Percentiles rank a stretch among this genome's conserved stretches.
Conservation (phyloP, 2,113 vertebrate genomes). For the Cyprinodon variegatus region DNA sequence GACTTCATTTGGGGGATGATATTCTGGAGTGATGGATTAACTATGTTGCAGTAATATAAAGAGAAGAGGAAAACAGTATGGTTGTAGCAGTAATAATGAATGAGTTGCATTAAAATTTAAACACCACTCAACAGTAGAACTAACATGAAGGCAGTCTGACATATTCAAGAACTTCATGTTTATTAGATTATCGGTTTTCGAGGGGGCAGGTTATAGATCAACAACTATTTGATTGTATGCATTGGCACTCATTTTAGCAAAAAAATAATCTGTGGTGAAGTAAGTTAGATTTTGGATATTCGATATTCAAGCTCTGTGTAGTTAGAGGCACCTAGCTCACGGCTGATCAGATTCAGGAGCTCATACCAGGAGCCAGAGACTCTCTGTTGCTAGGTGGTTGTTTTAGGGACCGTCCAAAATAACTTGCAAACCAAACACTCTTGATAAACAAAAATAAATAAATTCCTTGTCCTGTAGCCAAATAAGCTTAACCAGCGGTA, state of each 20-base stretch:
- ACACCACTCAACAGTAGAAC: not conserved
- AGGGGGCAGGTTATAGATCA: not conserved
- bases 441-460: too few relatives aligned
- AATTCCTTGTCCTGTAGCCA: too few relatives aligned
- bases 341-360: too few relatives aligned
- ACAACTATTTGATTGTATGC: not conserved
- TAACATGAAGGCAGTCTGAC: not conserved
- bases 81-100: conserved; percentile 3
- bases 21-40: not conserved
- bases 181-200: not conserved
- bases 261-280: not conserved
- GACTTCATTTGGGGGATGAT: not conserved
- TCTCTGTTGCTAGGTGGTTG: too few relatives aligned
- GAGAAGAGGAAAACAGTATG: not conserved
- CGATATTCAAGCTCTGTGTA: too few relatives aligned
- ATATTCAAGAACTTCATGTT: conserved; percentile 2
- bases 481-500: too few relatives aligned
- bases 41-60: not conserved
- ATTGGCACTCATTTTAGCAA: not conserved
- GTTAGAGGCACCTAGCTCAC: too few relatives aligned
- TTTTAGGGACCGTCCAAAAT: too few relatives aligned
- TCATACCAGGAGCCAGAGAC: too few relatives aligned
- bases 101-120: not conserved
- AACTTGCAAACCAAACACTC: too few relatives aligned
- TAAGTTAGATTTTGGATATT: too few relatives aligned